Base-by-base conservation (phyloP, 2,797 vertebrate species). In the Cottoperca gobio region DNA sequence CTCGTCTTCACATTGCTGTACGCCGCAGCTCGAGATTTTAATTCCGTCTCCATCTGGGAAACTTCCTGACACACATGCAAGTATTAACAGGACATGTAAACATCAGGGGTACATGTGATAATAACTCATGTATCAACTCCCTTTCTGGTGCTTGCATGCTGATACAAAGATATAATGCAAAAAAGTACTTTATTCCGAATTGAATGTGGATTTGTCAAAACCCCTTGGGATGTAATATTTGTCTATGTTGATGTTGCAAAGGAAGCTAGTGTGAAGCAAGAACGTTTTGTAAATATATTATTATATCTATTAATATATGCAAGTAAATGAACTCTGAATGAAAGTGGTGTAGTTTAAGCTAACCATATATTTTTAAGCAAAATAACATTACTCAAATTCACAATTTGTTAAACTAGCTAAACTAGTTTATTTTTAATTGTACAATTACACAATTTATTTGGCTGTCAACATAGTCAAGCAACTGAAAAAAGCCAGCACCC, bases 21-120 rank as follows among this genome's bases (percentile, higher is more conserved):
- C 0, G 95, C 89, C 0, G 92, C 86, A 12, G 94, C 91, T 46
- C 96, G 90, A n/a, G 93, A 91, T 92, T 96, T 99, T 64, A 99
- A 78, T 58, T 99, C 97, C 6, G 89, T 50, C 83, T 98, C 97
- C 57, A 97, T 95, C 83, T 97, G 97, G 33, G 93, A 95, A 71
- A 99, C 90, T 94, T 99, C 97, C 97, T 99, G 87, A 64, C 76
- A 79, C 42, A 79, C 69, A 73, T 12, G 46, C 37, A 84, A 31
- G 39, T 8, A 52, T 58, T 46, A 48, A 74, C 63, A 90, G 62
- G 55, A 79, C 39, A 72, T 54, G 66, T 37, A 70, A 53, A 39
- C 46, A 78, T 49, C 40, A 73, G 46, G 65, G 43, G 31, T 46
- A 52, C 62, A 59, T 10, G 50, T 39, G 10, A 54, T 33, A 28